These are phyloP conservation scores for Murina feae DNA, from an alignment of 2,113 vertebrate genomes.

Conservation along the genomic window DNA sequence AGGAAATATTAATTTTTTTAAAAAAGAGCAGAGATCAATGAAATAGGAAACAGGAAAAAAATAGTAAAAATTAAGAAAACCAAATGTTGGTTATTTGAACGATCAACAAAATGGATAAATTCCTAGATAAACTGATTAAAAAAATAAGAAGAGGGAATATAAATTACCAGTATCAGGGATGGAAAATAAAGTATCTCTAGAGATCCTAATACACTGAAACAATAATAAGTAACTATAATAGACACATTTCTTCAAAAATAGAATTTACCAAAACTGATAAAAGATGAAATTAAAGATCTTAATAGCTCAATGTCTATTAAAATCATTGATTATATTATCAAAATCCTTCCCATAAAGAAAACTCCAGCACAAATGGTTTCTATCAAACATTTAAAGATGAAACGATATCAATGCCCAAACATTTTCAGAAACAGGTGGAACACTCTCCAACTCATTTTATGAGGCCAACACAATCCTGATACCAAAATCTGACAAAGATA, in stretches of 20 bases:
- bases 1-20: background rate
- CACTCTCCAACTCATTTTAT: background rate
- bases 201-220: background rate
- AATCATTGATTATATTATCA: background rate
- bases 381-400: background rate
- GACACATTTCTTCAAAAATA: background rate
- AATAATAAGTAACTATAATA: background rate
- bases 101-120: background rate
- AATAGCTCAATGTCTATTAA: background rate
- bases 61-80: background rate
- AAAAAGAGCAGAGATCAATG: background rate
- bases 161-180: background rate
- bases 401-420: background rate
- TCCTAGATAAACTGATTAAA: background rate
- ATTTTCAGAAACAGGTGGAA: background rate
- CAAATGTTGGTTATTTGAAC: background rate
- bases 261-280: background rate
- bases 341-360: conserved; percentile 24
- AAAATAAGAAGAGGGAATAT: background rate
- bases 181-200: background rate
- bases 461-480: background rate
- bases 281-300: background rate
- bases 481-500: conserved; percentile 29
- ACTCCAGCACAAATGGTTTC: background rate
- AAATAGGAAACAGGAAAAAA: background rate